Evolutionary conservation across 2,888 invertebrate genomes (phyloP).

Genomic region (Iphiclides podalirius): DNA sequence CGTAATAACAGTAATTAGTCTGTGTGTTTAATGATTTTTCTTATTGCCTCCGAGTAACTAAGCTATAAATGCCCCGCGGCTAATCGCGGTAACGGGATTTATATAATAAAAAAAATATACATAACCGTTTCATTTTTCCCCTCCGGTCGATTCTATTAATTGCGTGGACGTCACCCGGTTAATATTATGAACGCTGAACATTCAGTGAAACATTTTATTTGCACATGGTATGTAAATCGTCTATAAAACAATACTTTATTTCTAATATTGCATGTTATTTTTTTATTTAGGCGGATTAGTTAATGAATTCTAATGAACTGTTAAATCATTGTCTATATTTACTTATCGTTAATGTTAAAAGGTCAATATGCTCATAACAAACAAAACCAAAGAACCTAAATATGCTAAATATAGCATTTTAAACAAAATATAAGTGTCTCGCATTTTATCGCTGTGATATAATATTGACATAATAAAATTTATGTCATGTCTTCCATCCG

Average conservation of each 20-base stretch:
- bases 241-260: not conserved
- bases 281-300: not conserved
- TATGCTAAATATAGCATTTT: no score
- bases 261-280: not conserved
- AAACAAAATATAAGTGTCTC: no score
- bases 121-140: conserved; percentile 8
- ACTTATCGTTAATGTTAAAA: not conserved
- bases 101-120: conserved; percentile 9
- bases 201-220: not conserved
- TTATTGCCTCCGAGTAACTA: conserved; percentile 37
- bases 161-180: not conserved
- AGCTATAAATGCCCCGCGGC: conserved; percentile 16
- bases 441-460: no score
- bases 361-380: no score
- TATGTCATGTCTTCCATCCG: not conserved
- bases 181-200: not conserved
- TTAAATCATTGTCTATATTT: not conserved
- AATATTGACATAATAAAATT: no score
- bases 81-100: conserved; percentile 9
- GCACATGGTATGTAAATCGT: not conserved
- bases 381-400: no score
- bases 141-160: no score
- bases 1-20: conserved; percentile 57
- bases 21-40: conserved; percentile 49
- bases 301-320: not conserved